These are phyloP conservation scores for Coccyzus lansbergi DNA, from an alignment of 2,797 vertebrate genomes.

Conservation along the genomic window DNA sequence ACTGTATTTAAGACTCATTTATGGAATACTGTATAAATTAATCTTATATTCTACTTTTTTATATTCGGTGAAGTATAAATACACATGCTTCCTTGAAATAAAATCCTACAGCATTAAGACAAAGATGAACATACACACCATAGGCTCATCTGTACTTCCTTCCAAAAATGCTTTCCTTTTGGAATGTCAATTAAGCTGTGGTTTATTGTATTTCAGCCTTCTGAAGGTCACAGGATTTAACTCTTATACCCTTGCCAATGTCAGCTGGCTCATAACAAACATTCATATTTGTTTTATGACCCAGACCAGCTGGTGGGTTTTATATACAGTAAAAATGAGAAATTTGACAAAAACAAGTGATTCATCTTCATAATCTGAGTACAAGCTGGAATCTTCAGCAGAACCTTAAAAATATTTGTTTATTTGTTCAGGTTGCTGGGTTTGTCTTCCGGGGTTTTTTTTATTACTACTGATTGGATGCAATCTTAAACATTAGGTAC, in stretches of 20 bases:
- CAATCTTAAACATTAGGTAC: background rate
- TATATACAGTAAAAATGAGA: slow-evolving; percentile 26
- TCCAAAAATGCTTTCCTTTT: background rate
- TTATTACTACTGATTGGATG: background rate
- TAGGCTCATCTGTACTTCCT: background rate
- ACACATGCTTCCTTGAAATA: background rate
- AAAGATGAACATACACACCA: background rate
- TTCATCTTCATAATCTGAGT: slow-evolving; percentile 33
- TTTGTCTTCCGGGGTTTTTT: background rate
- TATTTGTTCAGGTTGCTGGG: slow-evolving; percentile 19
- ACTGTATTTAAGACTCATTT: background rate
- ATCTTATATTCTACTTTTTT: background rate
- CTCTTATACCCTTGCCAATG: slow-evolving; percentile 36
- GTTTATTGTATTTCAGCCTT: slow-evolving; percentile 26
- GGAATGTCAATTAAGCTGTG: background rate
- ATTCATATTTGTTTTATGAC: slow-evolving; percentile 46
- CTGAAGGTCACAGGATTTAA: slow-evolving; percentile 43
- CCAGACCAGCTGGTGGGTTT: slow-evolving; percentile 49
- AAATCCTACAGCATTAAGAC: background rate
- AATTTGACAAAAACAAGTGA: slow-evolving; percentile 45
- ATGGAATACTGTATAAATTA: background rate
- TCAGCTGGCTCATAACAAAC: slow-evolving; percentile 35
- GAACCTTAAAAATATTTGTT: slow-evolving; percentile 3
- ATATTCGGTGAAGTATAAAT: background rate
- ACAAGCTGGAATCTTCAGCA: background rate